Evolutionary conservation across 2,888 invertebrate species (phyloP), one percentile per base, ranked within the genome.

Genomic region (Athalia cordata): DNA sequence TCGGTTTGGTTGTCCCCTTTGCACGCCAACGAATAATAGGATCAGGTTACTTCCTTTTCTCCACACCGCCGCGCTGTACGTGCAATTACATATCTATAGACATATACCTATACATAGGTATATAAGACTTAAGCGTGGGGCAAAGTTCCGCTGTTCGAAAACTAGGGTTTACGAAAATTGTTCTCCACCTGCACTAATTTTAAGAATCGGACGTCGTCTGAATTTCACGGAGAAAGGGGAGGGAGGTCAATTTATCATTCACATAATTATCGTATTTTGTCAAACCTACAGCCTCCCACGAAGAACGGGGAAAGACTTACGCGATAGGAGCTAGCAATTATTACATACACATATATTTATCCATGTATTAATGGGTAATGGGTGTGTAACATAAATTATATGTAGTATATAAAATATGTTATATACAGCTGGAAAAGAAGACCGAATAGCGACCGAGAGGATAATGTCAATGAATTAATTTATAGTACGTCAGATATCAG

Each of bases 211-310:
- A 52, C 29, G 52, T 64, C 29, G 43, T 68, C 67, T 55, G n/a
- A 55, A 29, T 52, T n/a, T 29, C 8, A 52, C 11, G 49, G 47
- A 5, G 11, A 47, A 65, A 65, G 45, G 45, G 65, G 47, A 47
- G 6, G 29, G 52, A 15, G 59, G 45, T 59, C 61, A 9, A 72
- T 72, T 72, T 47, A 72, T 72, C 72, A 72, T 59, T 57, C 0
- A 7, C 59, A 72, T 57, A 72, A 72, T 72, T 72, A 72, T 72
- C 57, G 59, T 72, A 72, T 72, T 59, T 72, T 9, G n/a, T 47
- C 70, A 47, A 70, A n/a, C 59, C 11, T 11, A 15, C 9, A 11
- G 4, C 11, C n/a, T 11, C 6, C 8, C 52, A 9, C 29, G 29
- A 52, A 55, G n/a, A 52, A 4, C 11, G 49, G 4, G 29, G 2